These are phyloP conservation scores for Drosophila dives DNA, from an alignment of 2,888 invertebrate genomes.

Conservation along the genomic window DNA sequence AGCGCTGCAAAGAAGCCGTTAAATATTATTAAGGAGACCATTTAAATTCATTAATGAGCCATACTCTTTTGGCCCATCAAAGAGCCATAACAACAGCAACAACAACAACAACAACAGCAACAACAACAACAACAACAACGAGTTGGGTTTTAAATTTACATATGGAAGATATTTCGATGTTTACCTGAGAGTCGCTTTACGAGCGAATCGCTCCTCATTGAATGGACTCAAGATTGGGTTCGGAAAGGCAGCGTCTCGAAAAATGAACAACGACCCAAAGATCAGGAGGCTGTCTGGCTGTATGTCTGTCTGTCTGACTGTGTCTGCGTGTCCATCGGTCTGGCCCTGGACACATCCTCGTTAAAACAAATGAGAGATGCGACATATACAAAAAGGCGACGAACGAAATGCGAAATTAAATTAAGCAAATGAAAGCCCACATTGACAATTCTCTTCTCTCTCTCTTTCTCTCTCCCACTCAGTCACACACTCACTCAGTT, in stretches of 20 bases:
- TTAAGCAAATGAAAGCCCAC: conserved; percentile 82
- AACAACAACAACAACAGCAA: conserved; percentile 32
- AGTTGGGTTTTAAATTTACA: conserved; percentile 67
- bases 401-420: conserved; percentile 69
- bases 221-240: conserved; percentile 7
- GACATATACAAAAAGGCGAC: conserved; percentile 64
- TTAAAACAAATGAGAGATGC: conserved; percentile 67
- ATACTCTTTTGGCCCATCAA: conserved; percentile 60
- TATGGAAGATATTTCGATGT: conserved; percentile 57
- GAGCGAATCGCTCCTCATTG: conserved; percentile 27
- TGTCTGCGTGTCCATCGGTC: background rate
- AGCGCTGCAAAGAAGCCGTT: conserved; percentile 84
- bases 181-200: conserved; percentile 66
- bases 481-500: background rate
- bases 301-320: conserved; percentile 9
- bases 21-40: conserved; percentile 85
- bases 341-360: conserved; percentile 52
- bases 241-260: conserved; percentile 23
- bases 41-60: conserved; percentile 85
- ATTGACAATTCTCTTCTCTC: conserved; percentile 80
- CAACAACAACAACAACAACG: conserved; percentile 21
- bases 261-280: conserved; percentile 76
- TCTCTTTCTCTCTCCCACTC: background rate
- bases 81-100: conserved; percentile 26
- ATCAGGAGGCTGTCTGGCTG: conserved; percentile 20